phyloP scores from a whole-genome alignment of 2,113 vertebrate species.

The Spea bombifrons region DNA sequence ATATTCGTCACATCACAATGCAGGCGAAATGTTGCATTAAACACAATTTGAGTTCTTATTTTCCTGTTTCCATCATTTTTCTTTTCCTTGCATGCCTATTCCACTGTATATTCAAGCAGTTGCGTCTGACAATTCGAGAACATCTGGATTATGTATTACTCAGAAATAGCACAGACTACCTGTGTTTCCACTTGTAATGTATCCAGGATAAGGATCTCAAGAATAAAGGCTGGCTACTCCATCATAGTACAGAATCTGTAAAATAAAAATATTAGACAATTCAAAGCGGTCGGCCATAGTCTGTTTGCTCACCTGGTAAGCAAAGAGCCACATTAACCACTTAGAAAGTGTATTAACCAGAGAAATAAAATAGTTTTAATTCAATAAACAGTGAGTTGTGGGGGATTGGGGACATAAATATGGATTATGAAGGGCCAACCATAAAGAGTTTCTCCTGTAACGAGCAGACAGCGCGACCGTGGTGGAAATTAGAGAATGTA shows the following conservation, averaged over 20 bases:
- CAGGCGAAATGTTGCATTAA: neutral
- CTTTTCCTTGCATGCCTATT: constrained; percentile 3
- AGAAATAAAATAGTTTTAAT: too few relatives aligned
- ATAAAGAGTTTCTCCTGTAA: too few relatives aligned
- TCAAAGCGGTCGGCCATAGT: neutral
- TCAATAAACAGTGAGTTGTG: too few relatives aligned
- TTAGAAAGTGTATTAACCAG: too few relatives aligned
- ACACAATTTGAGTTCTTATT: neutral
- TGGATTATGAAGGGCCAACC: too few relatives aligned
- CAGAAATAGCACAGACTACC: constrained; percentile 7
- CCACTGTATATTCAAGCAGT: neutral
- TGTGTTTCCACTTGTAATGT: neutral
- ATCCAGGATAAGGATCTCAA: neutral
- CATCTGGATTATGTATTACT: constrained; percentile 22
- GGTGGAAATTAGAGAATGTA: too few relatives aligned
- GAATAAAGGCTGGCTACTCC: neutral
- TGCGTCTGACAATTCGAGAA: neutral
- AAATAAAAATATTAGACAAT: neutral
- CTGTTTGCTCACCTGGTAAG: too few relatives aligned
- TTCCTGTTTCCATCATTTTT: constrained; percentile 13
- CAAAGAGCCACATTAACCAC: too few relatives aligned
- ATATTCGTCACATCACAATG: too few relatives aligned
- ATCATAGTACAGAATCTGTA: neutral
- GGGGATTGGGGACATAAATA: too few relatives aligned
- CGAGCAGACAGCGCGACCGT: too few relatives aligned